Evolutionary conservation across 2,888 invertebrate species (phyloP).

Genomic region (Parapristionchus giblindavisi): DNA sequence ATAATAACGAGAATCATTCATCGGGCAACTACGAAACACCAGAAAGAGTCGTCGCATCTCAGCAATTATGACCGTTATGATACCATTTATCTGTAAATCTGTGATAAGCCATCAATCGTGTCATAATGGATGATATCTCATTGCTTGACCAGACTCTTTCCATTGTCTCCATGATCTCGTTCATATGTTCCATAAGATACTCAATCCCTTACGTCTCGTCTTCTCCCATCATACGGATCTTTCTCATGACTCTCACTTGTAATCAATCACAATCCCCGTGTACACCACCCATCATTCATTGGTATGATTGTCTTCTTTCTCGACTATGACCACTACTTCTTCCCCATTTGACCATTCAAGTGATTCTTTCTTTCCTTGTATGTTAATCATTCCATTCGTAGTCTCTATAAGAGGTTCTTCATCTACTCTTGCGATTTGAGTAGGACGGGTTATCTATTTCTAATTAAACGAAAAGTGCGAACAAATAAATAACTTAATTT

Average conservation of each 20-base stretch:
- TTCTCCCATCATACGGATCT: background rate
- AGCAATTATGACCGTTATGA: background rate
- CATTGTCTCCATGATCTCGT: background rate
- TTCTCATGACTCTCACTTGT: too few species aligned
- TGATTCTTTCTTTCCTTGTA: background rate
- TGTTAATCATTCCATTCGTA: background rate
- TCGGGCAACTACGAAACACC: background rate
- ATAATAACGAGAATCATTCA: slow-evolving; percentile 34
- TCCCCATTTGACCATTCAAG: background rate
- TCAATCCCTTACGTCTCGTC: background rate
- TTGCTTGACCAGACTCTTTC: background rate
- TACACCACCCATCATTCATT: too few species aligned
- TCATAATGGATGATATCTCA: too few species aligned
- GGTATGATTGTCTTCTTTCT: too few species aligned
- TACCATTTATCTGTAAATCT: too few species aligned
- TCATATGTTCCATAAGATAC: background rate
- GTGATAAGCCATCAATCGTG: too few species aligned
- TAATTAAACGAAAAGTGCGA: too few species aligned
- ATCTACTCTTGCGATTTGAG: too few species aligned
- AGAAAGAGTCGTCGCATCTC: background rate
- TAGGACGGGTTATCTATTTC: too few species aligned
- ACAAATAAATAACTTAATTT: too few species aligned
- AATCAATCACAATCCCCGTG: too few species aligned
- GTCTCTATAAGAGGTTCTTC: too few species aligned
- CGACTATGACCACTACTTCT: slow-evolving; percentile 1